Base-by-base conservation (phyloP, 2,888 invertebrate genomes). In the Sesia apiformis region DNA sequence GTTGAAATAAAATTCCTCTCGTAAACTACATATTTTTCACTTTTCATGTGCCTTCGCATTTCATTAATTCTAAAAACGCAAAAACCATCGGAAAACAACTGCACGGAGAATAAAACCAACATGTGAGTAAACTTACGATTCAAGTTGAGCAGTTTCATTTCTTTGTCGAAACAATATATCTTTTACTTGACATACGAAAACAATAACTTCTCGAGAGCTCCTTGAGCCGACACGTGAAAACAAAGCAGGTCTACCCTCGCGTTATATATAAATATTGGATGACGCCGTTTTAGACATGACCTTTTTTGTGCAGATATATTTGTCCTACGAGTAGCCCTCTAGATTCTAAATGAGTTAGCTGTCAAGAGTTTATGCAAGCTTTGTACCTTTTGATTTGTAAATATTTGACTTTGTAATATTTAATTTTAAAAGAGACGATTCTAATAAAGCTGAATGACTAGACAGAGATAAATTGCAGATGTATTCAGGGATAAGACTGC, bases 181-280 rank as follows among this genome's bases (percentile, higher is more conserved):
- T 74, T 65, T 58, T 60, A 57, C 65, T 64, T 79, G 81, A 77
- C 81, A 76, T 60, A 70, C 58, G 76, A 79, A 81, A 82, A 82
- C 81, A 81, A 83, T 82, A 83, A 78, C 76, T 81, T 69, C 63
- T 68, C 62, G 63, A 70, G 52, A 52, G 52, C 40, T 55, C 57
- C 58, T 64, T 58, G 57, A 65, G 67, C 62, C 65, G 72, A 70
- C 69, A 70, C 67, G 65, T 65, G 71, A 66, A 73, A 74, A 77
- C 74, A 76, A 72, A 72, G 71, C 69, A 66, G 60, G 60, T 64
- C 56, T 60, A 61, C 61, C 63, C 58, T 62, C 52, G 39, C 58
- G 63, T 64, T 39, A n/a, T n/a, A 8, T 70, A 72, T 78, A 77
- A 66, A 77, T 79, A 74, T 76, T 72, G 65, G 62, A 75, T 75